Evolutionary conservation across 1,140 invertebrate genomes (phyloP).

Genomic region (Yoshiicerus persimilis): DNA sequence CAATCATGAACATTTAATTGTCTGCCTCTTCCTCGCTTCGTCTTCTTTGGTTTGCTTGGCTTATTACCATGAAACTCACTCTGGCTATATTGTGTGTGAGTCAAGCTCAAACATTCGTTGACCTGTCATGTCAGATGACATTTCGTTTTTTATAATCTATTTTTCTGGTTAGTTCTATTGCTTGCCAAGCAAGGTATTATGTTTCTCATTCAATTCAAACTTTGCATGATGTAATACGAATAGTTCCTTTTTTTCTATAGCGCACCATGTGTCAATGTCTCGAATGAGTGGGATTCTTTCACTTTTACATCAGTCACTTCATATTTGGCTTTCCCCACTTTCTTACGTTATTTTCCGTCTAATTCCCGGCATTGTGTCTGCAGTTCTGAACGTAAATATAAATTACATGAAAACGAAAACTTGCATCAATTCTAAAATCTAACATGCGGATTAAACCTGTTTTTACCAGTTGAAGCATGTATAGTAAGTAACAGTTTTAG

Average conservation of each 20-base stretch:
- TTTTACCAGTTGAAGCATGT: no score
- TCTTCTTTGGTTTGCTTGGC: not conserved
- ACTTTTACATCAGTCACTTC: not conserved
- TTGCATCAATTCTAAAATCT: no score
- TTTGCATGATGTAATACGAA: not conserved
- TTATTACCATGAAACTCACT: not conserved
- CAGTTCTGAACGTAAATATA: no score
- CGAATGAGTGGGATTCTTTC: not conserved
- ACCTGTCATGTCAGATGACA: not conserved
- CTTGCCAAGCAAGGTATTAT: not conserved
- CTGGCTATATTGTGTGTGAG: not conserved
- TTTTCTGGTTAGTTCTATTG: not conserved
- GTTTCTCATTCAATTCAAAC: not conserved
- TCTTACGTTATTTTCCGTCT: not conserved
- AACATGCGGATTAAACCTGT: no score
- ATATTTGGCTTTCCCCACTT: not conserved
- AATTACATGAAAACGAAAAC: no score
- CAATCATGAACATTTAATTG: not conserved
- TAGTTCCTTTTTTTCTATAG: not conserved
- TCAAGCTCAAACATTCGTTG: not conserved
- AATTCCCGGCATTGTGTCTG: no score
- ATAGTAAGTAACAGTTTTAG: not conserved
- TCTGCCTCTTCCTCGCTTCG: no score
- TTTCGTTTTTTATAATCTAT: not conserved
- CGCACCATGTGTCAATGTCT: not conserved